phyloP scores from a whole-genome alignment of 2,888 invertebrate genomes.

The Keiferia lycopersicella region DNA sequence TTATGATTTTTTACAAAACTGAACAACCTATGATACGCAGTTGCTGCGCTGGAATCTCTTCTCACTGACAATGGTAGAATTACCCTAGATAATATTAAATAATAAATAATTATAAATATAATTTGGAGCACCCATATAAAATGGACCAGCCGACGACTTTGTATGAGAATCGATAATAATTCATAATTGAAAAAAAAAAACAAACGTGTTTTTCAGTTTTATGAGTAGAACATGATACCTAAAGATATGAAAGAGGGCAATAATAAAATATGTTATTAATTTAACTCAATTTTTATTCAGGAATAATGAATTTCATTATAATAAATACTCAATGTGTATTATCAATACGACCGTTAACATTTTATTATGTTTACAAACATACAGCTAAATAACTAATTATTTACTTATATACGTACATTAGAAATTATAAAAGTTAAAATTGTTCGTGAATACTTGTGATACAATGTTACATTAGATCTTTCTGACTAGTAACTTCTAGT shows the following conservation, averaged over 20 bases:
- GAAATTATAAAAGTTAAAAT: background rate
- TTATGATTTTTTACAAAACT: no score
- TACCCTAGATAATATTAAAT: no score
- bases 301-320: slow-evolving; percentile 73
- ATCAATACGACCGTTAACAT: slow-evolving; percentile 67
- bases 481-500: background rate
- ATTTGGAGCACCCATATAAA: no score
- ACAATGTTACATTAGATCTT: background rate
- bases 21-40: no score
- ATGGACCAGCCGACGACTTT: no score
- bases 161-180: no score
- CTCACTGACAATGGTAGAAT: no score
- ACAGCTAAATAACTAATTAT: slow-evolving; percentile 42
- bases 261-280: slow-evolving; percentile 31
- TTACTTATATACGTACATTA: background rate
- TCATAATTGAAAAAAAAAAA: no score
- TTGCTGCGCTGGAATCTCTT: no score
- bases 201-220: no score
- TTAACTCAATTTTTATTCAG: slow-evolving; percentile 78
- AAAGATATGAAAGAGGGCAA: background rate
- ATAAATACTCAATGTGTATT: slow-evolving; percentile 64
- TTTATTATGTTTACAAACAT: slow-evolving; percentile 63
- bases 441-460: slow-evolving; percentile 30
- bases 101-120: no score
- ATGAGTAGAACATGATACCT: no score